Base-by-base conservation (phyloP, 2,113 vertebrate genomes). In the Mobula hypostoma region DNA sequence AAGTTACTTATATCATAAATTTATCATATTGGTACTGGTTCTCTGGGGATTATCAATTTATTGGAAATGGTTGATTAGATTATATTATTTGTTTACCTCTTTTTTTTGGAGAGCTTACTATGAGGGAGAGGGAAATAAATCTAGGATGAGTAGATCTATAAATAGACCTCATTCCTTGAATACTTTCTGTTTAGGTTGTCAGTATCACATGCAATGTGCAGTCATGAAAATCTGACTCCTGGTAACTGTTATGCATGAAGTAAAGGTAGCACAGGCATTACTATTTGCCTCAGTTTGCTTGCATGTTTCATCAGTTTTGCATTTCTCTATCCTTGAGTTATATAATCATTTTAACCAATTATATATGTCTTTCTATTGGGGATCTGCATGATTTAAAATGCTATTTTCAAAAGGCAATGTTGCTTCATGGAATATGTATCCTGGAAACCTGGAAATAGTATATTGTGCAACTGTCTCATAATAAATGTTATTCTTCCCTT, bases 151-250 rank as follows among this genome's bases (percentile, higher is more conserved):
- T 17, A 72, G 68, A 19, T 72, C 68, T 72, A 72, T 72, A 19
- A 72, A 72, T 72, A 72, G 68, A 14, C 14, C 68, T 72, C 9
- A 17, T 72, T 72, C 68, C 48, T 48, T 48, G 48, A 68, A 92
- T 40, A 9, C 40, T 12, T 48, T 27, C 17, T 36, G 40, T 56
- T 79, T 79, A 12, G 56, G 21, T 61, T 56, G 27, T 87, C 48
- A 24, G 19, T 58, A 87, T 87, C 1, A 56, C 36, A 83, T 36
- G 40, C 15, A 82, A 82, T 83, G 36, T 83, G 14, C n/a, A 61
- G 83, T 61, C 48, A 87, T 87, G 56, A 48, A 87, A 29, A 87
- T 61, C 27, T 87, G 83, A 87, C 48, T 21, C 83, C 68, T 93
- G 9, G 29, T 14, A 92, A 11, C n/a, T 90, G 63, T 48, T 27